Percentiles rank a stretch among this genome's conserved stretches.
These are phyloP conservation scores for Cephus sareptanus DNA, from an alignment of 2,888 invertebrate genomes.

Conservation along the genomic window DNA sequence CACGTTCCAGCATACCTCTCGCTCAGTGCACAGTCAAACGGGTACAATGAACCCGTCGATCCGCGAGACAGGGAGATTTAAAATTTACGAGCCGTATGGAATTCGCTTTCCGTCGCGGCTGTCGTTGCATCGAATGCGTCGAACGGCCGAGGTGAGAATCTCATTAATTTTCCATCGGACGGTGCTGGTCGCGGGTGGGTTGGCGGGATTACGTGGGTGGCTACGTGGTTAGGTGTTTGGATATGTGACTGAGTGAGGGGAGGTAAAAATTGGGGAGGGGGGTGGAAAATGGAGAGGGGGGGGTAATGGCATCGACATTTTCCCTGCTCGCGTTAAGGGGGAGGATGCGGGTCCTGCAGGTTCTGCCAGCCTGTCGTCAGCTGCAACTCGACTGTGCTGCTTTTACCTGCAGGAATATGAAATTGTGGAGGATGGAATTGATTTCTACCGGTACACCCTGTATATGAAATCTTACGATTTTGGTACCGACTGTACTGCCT, in stretches of 20 bases:
- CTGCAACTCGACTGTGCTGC: slow-evolving; percentile 7
- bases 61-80: neutral
- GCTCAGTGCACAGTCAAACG: neutral
- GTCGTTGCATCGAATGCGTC: neutral
- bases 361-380: neutral
- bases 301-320: slow-evolving; percentile 10
- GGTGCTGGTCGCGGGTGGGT: neutral
- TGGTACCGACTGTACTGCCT: neutral
- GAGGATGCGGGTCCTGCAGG: slow-evolving; percentile 34
- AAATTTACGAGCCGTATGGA: neutral
- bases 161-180: slow-evolving; percentile 31
- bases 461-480: neutral
- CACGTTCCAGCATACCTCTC: neutral
- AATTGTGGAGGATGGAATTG: neutral
- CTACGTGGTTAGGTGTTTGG: too few relatives aligned
- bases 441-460: neutral
- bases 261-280: slow-evolving; percentile 15
- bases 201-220: neutral
- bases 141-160: slow-evolving; percentile 18
- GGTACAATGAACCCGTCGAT: neutral
- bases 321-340: slow-evolving; percentile 14
- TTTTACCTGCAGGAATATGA: neutral
- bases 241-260: slow-evolving; percentile 7
- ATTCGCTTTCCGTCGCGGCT: neutral
- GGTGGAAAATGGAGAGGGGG: slow-evolving; percentile 21